phyloP scores from a whole-genome alignment of 2,797 vertebrate genomes.

The Cuniculus paca region DNA sequence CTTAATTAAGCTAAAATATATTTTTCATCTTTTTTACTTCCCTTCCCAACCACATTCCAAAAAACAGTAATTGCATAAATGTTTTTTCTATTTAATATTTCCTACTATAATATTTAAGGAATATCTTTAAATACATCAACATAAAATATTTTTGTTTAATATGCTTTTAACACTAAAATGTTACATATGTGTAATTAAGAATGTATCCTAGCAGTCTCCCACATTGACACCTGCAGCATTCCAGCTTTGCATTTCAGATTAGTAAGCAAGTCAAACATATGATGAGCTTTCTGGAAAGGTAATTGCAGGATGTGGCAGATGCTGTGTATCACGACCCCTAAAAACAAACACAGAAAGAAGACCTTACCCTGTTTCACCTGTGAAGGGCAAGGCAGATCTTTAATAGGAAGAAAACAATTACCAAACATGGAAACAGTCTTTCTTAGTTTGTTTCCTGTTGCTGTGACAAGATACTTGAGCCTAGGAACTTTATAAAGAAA shows the following conservation, averaged over 20 bases:
- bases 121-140: not conserved
- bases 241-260: not conserved
- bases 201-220: not conserved
- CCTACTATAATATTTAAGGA: slow-evolving; percentile 26
- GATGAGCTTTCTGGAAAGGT: not conserved
- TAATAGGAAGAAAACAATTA: slow-evolving; percentile 30
- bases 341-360: not conserved
- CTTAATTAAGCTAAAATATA: slow-evolving; percentile 27
- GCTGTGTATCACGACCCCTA: not conserved
- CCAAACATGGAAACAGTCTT: not conserved
- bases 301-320: not conserved
- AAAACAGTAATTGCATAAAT: slow-evolving; percentile 40
- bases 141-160: slow-evolving; percentile 55
- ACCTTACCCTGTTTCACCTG: not conserved
- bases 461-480: not conserved
- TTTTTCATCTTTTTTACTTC: slow-evolving; percentile 55
- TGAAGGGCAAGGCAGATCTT: not conserved
- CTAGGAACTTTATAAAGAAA: not conserved
- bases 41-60: slow-evolving; percentile 11
- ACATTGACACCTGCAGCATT: not conserved
- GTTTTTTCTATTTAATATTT: slow-evolving; percentile 42
- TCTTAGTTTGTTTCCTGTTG: not conserved
- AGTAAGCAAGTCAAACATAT: not conserved
- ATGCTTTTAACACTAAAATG: slow-evolving; percentile 20
- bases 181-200: not conserved